phyloP scores from a whole-genome alignment of 2,888 invertebrate genomes.

The Limnephilus marmoratus region DNA sequence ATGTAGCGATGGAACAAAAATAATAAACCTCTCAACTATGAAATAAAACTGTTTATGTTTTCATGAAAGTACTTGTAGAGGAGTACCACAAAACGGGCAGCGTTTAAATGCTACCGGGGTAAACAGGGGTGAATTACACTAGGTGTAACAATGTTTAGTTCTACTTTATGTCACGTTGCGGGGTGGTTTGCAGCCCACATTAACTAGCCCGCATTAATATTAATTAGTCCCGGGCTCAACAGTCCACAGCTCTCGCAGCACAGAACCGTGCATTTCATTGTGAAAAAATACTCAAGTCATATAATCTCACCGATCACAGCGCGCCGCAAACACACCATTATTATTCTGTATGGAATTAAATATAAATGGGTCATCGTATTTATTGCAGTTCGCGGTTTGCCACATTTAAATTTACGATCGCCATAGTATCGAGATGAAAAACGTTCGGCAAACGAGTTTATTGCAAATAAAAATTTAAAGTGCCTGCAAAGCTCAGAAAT shows the following conservation, averaged over 20 bases:
- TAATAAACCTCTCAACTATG: background rate
- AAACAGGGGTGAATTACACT: background rate
- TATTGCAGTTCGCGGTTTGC: constrained; percentile 55
- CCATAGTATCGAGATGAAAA: constrained; percentile 59
- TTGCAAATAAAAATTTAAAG: background rate
- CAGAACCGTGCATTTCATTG: constrained; percentile 46
- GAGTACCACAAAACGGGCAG: background rate
- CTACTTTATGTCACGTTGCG: background rate
- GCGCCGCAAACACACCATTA: constrained; percentile 1
- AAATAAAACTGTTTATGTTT: background rate
- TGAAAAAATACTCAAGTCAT: constrained; percentile 40
- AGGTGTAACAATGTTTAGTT: constrained; percentile 20
- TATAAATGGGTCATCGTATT: constrained; percentile 54
- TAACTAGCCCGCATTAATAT: constrained; percentile 28
- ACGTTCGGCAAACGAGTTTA: constrained; percentile 45
- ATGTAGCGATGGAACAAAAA: background rate
- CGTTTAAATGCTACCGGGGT: background rate
- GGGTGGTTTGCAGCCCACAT: background rate
- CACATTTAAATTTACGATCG: constrained; percentile 57
- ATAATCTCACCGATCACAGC: background rate
- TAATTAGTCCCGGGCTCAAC: background rate
- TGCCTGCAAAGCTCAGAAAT: background rate
- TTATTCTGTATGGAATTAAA: constrained; percentile 49
- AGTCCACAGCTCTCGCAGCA: background rate
- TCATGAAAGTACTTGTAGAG: background rate